Evolutionary conservation across 2,797 vertebrate genomes (phyloP).

Genomic region (Squalus acanthias): DNA sequence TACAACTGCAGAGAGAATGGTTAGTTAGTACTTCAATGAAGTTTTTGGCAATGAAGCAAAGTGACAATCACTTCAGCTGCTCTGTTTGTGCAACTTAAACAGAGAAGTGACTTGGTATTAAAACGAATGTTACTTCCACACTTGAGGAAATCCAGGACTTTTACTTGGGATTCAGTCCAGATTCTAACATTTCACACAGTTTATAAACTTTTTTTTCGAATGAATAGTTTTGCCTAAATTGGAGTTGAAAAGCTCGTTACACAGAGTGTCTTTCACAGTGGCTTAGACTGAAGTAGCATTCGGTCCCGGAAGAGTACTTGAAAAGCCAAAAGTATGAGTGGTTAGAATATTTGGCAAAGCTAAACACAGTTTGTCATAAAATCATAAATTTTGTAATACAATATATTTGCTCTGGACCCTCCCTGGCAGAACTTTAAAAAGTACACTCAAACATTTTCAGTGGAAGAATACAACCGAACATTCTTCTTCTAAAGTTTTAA

Average conservation of each 20-base stretch:
- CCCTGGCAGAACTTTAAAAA: slow-evolving; percentile 6
- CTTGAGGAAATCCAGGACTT: slow-evolving; percentile 24
- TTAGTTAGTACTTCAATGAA: slow-evolving; percentile 19
- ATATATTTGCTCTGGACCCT: neutral
- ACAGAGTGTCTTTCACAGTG: neutral
- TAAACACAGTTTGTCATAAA: neutral
- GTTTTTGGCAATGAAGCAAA: neutral
- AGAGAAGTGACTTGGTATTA: neutral
- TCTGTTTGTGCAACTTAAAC: slow-evolving; percentile 29
- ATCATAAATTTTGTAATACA: neutral
- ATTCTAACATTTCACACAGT: slow-evolving; percentile 6
- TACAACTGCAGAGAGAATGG: neutral
- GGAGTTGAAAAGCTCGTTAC: neutral
- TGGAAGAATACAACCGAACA: neutral
- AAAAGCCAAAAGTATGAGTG: neutral
- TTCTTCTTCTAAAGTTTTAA: neutral
- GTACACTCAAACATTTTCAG: neutral
- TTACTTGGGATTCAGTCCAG: slow-evolving; percentile 8
- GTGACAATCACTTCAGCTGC: neutral
- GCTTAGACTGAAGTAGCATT: neutral
- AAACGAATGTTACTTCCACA: neutral
- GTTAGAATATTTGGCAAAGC: neutral
- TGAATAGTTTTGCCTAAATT: slow-evolving; percentile 35
- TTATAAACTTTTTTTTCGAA: neutral
- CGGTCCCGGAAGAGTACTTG: neutral